These are phyloP conservation scores for Halcyon malimbica DNA, from an alignment of 2,113 vertebrate species.

Conservation along the genomic window DNA sequence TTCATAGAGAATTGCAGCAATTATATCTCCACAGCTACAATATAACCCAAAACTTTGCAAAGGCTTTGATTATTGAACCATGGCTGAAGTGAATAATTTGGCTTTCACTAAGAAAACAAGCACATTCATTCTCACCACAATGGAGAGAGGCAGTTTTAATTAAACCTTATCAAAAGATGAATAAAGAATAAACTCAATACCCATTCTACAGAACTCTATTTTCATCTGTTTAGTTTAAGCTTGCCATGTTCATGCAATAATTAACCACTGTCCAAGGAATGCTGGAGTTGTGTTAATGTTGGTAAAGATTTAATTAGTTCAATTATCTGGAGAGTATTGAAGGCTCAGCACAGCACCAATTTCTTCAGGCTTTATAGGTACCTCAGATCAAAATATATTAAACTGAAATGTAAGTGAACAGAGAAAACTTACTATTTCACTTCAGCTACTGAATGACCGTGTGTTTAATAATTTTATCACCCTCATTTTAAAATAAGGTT, in stretches of 20 bases:
- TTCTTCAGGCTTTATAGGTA: constrained; percentile 77
- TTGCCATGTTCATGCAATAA: constrained; percentile 81
- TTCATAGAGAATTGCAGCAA: constrained; percentile 78
- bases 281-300: constrained; percentile 82
- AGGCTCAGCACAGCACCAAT: constrained; percentile 74
- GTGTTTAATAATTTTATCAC: constrained; percentile 66
- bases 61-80: constrained; percentile 94
- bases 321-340: constrained; percentile 83
- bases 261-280: constrained; percentile 82
- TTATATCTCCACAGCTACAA: constrained; percentile 84
- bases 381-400: constrained; percentile 78
- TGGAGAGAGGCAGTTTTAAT: constrained; percentile 93
- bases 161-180: constrained; percentile 97
- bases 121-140: constrained; percentile 91
- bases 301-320: constrained; percentile 88
- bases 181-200: constrained; percentile 89
- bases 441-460: constrained; percentile 54
- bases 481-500: constrained; percentile 46
- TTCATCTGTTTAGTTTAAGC: constrained; percentile 87
- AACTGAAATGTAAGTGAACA: constrained; percentile 71
- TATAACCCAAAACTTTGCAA: constrained; percentile 86
- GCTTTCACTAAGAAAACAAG: constrained; percentile 91
- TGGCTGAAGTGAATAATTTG: constrained; percentile 91
- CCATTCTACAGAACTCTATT: constrained; percentile 84
- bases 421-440: constrained; percentile 56